Percentiles rank a stretch among this genome's conserved stretches.
Evolutionary conservation across 2,888 invertebrate genomes (phyloP).

Genomic region (Zootermopsis nevadensis): DNA sequence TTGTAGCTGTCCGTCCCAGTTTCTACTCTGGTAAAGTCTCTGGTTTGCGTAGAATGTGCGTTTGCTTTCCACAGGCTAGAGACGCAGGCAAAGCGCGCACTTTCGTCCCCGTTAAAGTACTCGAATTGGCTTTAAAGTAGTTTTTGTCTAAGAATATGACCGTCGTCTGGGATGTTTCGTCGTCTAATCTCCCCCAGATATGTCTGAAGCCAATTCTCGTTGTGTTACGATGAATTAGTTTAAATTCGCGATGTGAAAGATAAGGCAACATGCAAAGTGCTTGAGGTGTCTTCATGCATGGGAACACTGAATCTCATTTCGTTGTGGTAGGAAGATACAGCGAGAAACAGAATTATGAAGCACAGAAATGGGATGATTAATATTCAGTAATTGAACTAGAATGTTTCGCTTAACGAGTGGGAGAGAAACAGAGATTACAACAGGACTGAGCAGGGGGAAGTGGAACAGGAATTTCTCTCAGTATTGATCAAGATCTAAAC

Average conservation of each 20-base stretch:
- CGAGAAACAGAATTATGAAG: neutral
- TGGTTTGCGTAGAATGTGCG: no score
- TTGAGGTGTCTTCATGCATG: neutral
- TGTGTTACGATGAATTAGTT: neutral
- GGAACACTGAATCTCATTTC: neutral
- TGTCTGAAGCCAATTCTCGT: no score
- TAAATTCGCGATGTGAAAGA: neutral
- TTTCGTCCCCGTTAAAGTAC: no score
- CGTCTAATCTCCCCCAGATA: no score
- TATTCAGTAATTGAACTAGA: neutral
- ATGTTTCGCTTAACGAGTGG: neutral
- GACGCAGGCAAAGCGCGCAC: no score
- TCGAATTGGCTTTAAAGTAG: no score
- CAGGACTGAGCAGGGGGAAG: neutral
- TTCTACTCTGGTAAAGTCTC: no score
- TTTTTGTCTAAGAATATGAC: no score
- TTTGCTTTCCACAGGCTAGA: no score
- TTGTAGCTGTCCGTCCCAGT: no score
- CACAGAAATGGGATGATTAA: neutral
- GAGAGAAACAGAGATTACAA: neutral
- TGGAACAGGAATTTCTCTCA: neutral
- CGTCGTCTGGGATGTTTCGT: no score
- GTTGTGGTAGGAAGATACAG: neutral
- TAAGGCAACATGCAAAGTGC: neutral
- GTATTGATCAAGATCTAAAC: constrained; percentile 2